Percentiles rank a stretch among this genome's conserved stretches.
These are phyloP conservation scores for Mus pahari DNA, from an alignment of 2,113 vertebrate species.

Conservation along the genomic window DNA sequence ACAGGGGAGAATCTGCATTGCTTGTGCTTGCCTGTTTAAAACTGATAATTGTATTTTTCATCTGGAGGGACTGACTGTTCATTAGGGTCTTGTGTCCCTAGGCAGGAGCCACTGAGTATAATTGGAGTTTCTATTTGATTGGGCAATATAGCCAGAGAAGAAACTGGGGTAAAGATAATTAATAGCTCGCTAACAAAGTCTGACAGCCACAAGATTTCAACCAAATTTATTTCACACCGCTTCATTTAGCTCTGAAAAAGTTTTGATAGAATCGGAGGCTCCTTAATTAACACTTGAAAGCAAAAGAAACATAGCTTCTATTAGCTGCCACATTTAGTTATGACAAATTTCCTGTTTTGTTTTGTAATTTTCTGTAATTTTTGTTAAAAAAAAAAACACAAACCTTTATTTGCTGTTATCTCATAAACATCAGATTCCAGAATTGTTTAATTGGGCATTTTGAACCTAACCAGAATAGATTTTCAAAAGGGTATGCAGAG, in stretches of 20 bases:
- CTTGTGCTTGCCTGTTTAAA: constrained; percentile 74
- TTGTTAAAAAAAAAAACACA: neutral
- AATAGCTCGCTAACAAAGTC: constrained; percentile 82
- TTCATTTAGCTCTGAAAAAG: constrained; percentile 82
- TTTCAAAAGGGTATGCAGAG: constrained; percentile 52
- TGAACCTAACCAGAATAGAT: constrained; percentile 71
- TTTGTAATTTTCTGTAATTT: constrained; percentile 46
- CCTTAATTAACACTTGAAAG: constrained; percentile 67
- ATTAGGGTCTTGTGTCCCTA: constrained; percentile 86
- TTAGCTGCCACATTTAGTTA: constrained; percentile 57
- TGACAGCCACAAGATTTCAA: constrained; percentile 82
- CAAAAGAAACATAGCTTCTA: constrained; percentile 77
- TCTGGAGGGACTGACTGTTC: constrained; percentile 89
- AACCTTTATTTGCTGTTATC: constrained; percentile 72
- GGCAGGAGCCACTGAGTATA: constrained; percentile 88
- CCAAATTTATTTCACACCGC: constrained; percentile 78
- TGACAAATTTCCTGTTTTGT: constrained; percentile 66
- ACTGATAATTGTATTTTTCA: constrained; percentile 89
- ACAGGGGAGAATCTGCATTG: constrained; percentile 41
- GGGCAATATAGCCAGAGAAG: constrained; percentile 80
- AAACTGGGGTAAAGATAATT: constrained; percentile 85
- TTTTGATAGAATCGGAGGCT: constrained; percentile 80
- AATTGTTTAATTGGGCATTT: constrained; percentile 63
- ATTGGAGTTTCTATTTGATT: constrained; percentile 89
- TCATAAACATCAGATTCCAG: constrained; percentile 35